phyloP scores from a whole-genome alignment of 2,113 vertebrate genomes.

The Siniperca knerii region DNA sequence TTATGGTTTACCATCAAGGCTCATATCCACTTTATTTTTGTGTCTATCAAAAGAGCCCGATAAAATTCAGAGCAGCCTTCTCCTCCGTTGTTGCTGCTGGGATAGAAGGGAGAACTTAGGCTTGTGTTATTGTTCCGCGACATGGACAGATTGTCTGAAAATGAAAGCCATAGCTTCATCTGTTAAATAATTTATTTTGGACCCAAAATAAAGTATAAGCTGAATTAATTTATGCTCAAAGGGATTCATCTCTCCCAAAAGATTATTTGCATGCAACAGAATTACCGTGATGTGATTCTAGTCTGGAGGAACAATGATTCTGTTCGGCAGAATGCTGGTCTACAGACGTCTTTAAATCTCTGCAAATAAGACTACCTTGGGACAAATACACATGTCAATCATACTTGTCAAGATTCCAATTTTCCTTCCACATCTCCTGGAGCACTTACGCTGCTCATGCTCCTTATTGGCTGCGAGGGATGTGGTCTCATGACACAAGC shows the following conservation, averaged over 20 bases:
- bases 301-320: slow-evolving; percentile 77
- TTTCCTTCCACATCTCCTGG: slow-evolving; percentile 75
- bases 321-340: slow-evolving; percentile 66
- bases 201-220: slow-evolving; percentile 74
- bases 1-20: slow-evolving; percentile 71
- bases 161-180: slow-evolving; percentile 67
- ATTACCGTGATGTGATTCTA: slow-evolving; percentile 66
- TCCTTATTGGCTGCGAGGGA: slow-evolving; percentile 72
- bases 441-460: slow-evolving; percentile 58
- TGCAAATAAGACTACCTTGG: slow-evolving; percentile 79
- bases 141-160: slow-evolving; percentile 75
- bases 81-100: slow-evolving; percentile 31
- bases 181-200: slow-evolving; percentile 81
- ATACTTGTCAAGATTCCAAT: slow-evolving; percentile 82
- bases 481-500: slow-evolving; percentile 77
- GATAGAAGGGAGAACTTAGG: slow-evolving; percentile 40
- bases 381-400: slow-evolving; percentile 80
- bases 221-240: slow-evolving; percentile 75
- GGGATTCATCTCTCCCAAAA: slow-evolving; percentile 71
- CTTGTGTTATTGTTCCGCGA: slow-evolving; percentile 58
- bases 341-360: slow-evolving; percentile 79
- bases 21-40: slow-evolving; percentile 73
- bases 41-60: slow-evolving; percentile 66
- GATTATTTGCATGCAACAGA: slow-evolving; percentile 78
- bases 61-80: slow-evolving; percentile 53